phyloP scores from a whole-genome alignment of 2,113 vertebrate genomes.

The Gila orcuttii region DNA sequence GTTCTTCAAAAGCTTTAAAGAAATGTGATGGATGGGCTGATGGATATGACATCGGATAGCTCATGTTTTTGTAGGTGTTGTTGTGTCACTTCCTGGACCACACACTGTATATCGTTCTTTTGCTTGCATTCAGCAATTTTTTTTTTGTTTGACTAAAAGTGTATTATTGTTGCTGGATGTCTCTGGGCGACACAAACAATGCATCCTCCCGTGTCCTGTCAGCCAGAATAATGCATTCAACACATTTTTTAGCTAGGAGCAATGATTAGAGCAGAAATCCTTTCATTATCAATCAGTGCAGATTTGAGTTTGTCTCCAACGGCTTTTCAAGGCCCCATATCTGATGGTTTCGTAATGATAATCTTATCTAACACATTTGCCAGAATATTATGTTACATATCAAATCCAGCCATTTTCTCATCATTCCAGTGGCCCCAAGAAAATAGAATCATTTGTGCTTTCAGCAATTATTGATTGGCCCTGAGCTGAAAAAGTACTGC shows the following conservation, averaged over 20 bases:
- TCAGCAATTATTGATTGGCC: constrained; percentile 85
- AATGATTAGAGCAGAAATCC: constrained; percentile 68
- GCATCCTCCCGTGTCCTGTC: constrained; percentile 23
- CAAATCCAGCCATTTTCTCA: constrained; percentile 84
- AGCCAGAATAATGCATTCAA: constrained; percentile 43
- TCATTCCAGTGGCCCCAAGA: constrained; percentile 79
- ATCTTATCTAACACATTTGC: constrained; percentile 76
- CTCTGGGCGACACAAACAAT: constrained; percentile 35
- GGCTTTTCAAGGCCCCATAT: constrained; percentile 32
- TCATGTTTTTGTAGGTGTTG: constrained; percentile 40
- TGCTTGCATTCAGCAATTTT: constrained; percentile 45
- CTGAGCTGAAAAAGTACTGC: constrained; percentile 78
- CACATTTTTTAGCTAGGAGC: constrained; percentile 54
- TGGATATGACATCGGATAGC: background rate
- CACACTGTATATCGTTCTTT: constrained; percentile 33
- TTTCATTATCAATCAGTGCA: constrained; percentile 52
- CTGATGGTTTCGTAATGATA: constrained; percentile 67
- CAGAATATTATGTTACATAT: constrained; percentile 70
- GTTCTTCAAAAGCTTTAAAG: background rate
- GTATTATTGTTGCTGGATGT: constrained; percentile 50
- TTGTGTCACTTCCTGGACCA: constrained; percentile 52
- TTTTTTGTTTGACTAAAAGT: constrained; percentile 54
- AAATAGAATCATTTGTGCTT: constrained; percentile 86
- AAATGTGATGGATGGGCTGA: background rate
- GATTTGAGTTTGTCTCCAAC: constrained; percentile 50